Base-by-base conservation (phyloP, 2,797 vertebrate species). In the Ctenopoma multispine region DNA sequence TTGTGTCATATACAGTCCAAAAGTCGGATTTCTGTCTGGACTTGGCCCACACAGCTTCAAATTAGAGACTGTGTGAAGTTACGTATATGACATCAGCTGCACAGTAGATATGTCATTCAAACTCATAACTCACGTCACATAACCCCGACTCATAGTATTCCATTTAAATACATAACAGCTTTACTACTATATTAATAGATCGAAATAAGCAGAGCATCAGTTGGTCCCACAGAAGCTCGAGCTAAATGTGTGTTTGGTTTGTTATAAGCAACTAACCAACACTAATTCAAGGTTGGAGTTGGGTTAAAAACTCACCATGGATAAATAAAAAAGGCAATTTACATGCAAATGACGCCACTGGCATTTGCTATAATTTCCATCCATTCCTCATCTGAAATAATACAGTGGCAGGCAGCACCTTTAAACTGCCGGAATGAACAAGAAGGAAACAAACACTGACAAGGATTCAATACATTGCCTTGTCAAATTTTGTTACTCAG, bases 301-400 rank as follows among this genome's bases (percentile, higher is more conserved):
- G 68, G 63, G 74, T 59, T 77, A 69, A 80, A 82, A 74, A 69
- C 44, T 84, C 72, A 87, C 81, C 85, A 68, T 62, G 77, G 57
- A 69, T 80, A 83, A 85, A 80, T 79, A 83, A 82, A 86, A 80
- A 72, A 88, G 54, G 69, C 77, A 77, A 93, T 91, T 92, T 93
- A 83, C 81, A 93, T 93, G 90, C 87, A 91, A 92, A 93, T 91
- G 73, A 91, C 69, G 80, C 61, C 40, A 68, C 78, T 89, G 81
- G 66, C 86, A 89, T 92, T 90, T 88, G 60, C 77, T 75, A 70
- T 86, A 88, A 90, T 89, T 90, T 82, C 78, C 44, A 57, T 83
- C 86, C 81, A 83, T 56, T 55, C 79, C 63, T 78, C 76, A 61
- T 81, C 63, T 77, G 60, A 72, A 80, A 87, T 40, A 47, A 71